Conservation (phyloP, 2,797 vertebrate species). For the Tympanoctomys barrerae region DNA sequence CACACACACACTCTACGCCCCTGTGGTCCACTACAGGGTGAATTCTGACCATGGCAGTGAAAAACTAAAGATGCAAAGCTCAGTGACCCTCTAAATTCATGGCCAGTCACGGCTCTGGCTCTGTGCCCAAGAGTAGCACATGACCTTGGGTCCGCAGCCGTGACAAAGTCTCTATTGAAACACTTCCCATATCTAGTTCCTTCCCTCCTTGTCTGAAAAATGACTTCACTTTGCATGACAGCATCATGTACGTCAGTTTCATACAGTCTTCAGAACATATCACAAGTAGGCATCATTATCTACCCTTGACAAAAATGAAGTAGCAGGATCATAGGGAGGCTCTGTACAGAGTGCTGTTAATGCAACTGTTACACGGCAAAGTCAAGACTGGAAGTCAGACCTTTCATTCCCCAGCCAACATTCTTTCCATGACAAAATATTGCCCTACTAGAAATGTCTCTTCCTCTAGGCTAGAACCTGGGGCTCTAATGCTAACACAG, state of each 20-base stretch:
- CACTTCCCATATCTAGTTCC: not conserved
- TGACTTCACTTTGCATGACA: not conserved
- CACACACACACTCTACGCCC: not conserved
- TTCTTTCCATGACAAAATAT: not conserved
- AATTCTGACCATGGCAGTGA: not conserved
- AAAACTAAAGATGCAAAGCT: not conserved
- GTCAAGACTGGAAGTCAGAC: slow-evolving; percentile 13
- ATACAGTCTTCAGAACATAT: not conserved
- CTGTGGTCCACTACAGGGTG: not conserved
- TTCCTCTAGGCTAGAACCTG: not conserved
- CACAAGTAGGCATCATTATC: not conserved
- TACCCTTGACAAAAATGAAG: slow-evolving; percentile 27
- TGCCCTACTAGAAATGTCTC: not conserved
- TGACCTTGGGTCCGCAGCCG: not conserved
- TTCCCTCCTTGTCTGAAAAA: not conserved
- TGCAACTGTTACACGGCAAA: not conserved
- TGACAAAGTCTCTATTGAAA: not conserved
- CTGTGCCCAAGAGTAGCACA: not conserved
- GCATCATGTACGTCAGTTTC: not conserved
- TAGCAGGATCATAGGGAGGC: not conserved
- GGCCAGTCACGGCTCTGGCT: not conserved
- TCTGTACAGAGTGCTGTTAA: not conserved
- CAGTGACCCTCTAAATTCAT: not conserved
- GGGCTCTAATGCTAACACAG: not conserved
- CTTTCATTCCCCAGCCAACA: not conserved